phyloP scores from a whole-genome alignment of 2,888 invertebrate genomes.

The Drosophila villosipedis region DNA sequence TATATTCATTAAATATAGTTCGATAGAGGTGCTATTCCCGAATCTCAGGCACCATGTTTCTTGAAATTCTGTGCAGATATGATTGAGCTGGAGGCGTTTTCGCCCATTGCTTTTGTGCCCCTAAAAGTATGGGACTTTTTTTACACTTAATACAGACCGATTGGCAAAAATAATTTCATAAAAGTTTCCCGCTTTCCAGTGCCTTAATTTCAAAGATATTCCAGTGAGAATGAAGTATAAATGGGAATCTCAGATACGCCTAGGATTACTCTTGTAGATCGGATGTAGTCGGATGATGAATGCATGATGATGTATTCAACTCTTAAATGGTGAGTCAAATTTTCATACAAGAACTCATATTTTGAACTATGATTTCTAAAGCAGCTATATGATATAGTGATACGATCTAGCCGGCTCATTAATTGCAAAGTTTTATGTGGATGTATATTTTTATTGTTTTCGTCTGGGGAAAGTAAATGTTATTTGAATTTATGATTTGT shows the following conservation, averaged over 20 bases:
- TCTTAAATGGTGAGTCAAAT: neutral
- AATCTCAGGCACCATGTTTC: neutral
- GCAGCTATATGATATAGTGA: neutral
- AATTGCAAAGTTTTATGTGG: constrained; percentile 37
- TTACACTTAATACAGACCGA: neutral
- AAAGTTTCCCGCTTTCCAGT: neutral
- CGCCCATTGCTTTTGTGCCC: neutral
- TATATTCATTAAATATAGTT: neutral
- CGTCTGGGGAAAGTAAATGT: constrained; percentile 57
- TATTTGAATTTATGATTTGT: constrained; percentile 31
- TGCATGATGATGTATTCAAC: too few species aligned
- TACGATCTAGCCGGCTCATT: constrained; percentile 30
- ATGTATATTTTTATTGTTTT: constrained; percentile 60
- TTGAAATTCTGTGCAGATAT: neutral
- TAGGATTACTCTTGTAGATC: neutral
- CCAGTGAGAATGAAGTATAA: neutral
- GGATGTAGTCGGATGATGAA: too few species aligned
- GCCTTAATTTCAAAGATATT: neutral
- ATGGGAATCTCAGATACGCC: neutral
- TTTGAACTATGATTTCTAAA: neutral
- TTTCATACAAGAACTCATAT: neutral
- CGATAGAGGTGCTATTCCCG: neutral
- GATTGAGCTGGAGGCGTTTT: neutral
- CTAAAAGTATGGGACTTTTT: neutral
- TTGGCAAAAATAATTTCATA: neutral